Evolutionary conservation across 1,140 invertebrate genomes (phyloP), one percentile per base, ranked within the genome.

Genomic region (Drosophila willistoni): DNA sequence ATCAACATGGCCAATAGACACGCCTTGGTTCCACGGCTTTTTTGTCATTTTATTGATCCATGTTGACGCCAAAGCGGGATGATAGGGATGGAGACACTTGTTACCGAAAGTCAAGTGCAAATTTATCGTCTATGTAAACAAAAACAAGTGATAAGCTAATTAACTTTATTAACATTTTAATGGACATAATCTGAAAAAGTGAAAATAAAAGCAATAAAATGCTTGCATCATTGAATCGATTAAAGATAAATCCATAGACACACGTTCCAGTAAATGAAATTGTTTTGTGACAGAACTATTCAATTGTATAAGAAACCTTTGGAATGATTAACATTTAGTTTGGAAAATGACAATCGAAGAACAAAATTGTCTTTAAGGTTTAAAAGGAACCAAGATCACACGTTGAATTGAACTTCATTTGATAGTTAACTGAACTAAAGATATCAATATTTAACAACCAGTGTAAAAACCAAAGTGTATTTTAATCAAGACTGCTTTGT

Each of bases 41-140:
- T 39, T 64, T 70, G 68, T 56, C 72, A 56, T 47, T 41, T 55
- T 86, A 85, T 85, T 82, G 81, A 85, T 86, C 86, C 64, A 60
- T 71, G 74, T 73, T 60, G 66, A 55, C 39, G 6, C 6, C 7
- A 6, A 36, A 14, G 60, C 25, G 47, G 12, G 34, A 36, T 55
- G n/a, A 22, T 25, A 14, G 34, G 7, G 33, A 29, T 10, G 2
- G 22, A 34, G 14, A 17, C 57, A 51, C 51, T 14, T 10, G 5
- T 13, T 36, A 19, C 1, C 51, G 42, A 64, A n/a, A 55, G 51
- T 57, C 47, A 55, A 56, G 56, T 60, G 54, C 57, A 42, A 51
- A 55, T 71, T 74, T 44, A 65, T 65, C 39, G 66, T 39, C 13
- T 44, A 39, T 64, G 61, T 39, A 60, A 62, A 44, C 10, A 61